These are phyloP conservation scores for Parapsyche elsis DNA, from an alignment of 1,140 invertebrate species.

Conservation along the genomic window DNA sequence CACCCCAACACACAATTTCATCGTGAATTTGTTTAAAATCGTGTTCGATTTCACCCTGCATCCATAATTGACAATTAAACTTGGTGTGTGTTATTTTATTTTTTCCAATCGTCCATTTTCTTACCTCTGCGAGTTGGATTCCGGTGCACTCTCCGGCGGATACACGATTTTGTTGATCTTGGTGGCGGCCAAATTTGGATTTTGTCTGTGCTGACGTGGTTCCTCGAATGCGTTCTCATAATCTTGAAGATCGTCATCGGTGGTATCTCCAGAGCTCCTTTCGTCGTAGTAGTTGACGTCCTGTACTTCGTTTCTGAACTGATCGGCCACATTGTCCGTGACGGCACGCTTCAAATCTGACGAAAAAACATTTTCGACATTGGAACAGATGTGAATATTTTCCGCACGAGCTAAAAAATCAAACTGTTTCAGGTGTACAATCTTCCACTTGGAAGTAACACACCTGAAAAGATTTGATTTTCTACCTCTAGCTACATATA, in stretches of 20 bases:
- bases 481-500: no score
- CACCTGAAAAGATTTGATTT: no score
- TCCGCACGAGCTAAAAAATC: no score
- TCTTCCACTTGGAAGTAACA: no score
- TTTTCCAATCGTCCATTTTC: not conserved
- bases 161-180: conserved; percentile 49
- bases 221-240: conserved; percentile 48
- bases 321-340: not conserved
- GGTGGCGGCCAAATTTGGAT: conserved; percentile 51
- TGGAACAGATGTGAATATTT: no score
- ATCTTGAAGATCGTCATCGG: conserved; percentile 8
- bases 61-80: no score
- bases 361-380: not conserved
- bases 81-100: no score
- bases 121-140: not conserved
- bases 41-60: no score
- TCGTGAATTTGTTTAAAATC: no score
- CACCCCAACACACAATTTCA: no score
- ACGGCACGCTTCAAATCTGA: conserved; percentile 13
- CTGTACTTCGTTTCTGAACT: not conserved
- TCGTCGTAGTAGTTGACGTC: not conserved
- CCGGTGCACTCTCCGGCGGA: conserved; percentile 15
- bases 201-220: conserved; percentile 50
- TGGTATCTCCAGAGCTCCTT: not conserved
- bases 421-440: no score